These are phyloP conservation scores for Grallaria varia DNA, from an alignment of 2,113 vertebrate species.

Conservation along the genomic window DNA sequence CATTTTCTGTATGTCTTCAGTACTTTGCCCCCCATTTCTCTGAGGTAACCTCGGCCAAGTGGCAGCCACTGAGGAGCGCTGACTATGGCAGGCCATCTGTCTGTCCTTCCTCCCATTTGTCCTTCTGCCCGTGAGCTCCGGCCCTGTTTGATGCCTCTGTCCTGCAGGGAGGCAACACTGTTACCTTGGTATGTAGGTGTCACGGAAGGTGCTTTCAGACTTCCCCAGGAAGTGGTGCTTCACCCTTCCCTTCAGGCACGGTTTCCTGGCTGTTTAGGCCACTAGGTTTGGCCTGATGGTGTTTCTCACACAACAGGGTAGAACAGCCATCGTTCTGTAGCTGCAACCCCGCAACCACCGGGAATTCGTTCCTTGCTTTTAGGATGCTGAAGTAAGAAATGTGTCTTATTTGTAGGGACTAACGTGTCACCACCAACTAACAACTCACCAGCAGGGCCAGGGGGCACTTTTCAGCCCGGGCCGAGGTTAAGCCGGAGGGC, in stretches of 20 bases:
- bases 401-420: background rate
- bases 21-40: background rate
- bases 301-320: accelerated
- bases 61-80: accelerated
- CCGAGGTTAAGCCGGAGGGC: accelerated
- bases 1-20: background rate
- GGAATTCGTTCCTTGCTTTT: background rate
- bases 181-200: accelerated
- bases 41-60: background rate
- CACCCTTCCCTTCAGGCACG: background rate
- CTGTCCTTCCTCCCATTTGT: background rate
- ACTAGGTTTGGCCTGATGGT: accelerated
- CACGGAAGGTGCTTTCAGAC: background rate
- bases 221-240: background rate
- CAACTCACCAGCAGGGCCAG: too few relatives aligned
- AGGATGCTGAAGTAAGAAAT: background rate
- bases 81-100: accelerated
- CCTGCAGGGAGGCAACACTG: background rate
- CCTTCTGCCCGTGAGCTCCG: accelerated
- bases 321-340: accelerated
- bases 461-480: accelerated
- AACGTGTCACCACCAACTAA: background rate
- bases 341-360: accelerated
- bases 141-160: accelerated
- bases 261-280: background rate